These are phyloP conservation scores for Pristionchus japonicus DNA, from an alignment of 2,888 invertebrate genomes.

Conservation along the genomic window DNA sequence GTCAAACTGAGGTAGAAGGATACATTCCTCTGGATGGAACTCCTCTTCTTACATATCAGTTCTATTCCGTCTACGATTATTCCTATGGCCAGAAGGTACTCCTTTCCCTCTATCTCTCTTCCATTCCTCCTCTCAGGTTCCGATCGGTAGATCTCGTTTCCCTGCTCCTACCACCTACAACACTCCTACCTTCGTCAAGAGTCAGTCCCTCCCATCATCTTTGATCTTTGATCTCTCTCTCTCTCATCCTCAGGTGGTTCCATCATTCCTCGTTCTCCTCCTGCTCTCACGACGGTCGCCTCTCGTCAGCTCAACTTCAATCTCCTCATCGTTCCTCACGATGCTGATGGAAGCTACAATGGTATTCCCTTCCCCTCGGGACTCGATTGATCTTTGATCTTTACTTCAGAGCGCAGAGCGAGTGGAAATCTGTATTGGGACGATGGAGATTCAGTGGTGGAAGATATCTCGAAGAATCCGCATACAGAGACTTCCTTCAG, in stretches of 20 bases:
- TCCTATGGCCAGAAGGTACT: constrained; percentile 55
- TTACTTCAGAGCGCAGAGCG: neutral
- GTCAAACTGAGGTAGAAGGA: constrained; percentile 64
- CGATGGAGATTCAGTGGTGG: constrained; percentile 65
- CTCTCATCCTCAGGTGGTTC: constrained; percentile 78
- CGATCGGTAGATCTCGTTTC: constrained; percentile 60
- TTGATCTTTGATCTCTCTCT: constrained; percentile 44
- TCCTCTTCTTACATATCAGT: constrained; percentile 54
- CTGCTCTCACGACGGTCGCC: constrained; percentile 63
- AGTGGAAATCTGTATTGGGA: constrained; percentile 68
- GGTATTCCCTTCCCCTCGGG: constrained; percentile 61
- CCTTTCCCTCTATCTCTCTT: neutral
- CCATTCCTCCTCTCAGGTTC: constrained; percentile 48
- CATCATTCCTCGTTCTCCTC: constrained; percentile 78
- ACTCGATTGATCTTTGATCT: constrained; percentile 56
- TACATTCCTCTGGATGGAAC: constrained; percentile 75
- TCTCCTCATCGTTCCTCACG: constrained; percentile 79
- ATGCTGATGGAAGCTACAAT: neutral
- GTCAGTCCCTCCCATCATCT: constrained; percentile 50
- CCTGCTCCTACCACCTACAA: constrained; percentile 60
- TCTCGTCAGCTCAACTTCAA: constrained; percentile 81
- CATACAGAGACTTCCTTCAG: neutral
- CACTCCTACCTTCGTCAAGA: constrained; percentile 66
- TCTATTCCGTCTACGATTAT: constrained; percentile 73
- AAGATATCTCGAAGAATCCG: constrained; percentile 52